Percentiles rank a stretch among this genome's conserved stretches.
Evolutionary conservation across 2,797 vertebrate species (phyloP).

Genomic region (Melanotaenia maccullochi): DNA sequence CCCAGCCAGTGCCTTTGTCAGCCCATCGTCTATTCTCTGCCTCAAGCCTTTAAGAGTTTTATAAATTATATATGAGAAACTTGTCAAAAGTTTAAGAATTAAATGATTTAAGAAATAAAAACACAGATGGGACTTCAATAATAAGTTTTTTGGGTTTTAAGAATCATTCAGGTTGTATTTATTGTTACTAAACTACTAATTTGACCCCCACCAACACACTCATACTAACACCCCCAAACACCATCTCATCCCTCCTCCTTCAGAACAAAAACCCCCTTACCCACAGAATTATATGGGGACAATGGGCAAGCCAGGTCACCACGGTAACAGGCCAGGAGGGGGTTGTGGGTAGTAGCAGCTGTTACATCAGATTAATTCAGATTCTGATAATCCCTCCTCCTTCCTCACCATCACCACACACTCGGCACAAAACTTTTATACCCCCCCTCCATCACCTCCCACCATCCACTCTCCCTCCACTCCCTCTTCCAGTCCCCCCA

Average conservation of each 20-base stretch:
- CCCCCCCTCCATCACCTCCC: slow-evolving; percentile 12
- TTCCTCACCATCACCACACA: slow-evolving; percentile 75
- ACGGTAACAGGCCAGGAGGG: slow-evolving; percentile 89
- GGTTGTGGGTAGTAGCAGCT: slow-evolving; percentile 92
- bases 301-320: slow-evolving; percentile 89
- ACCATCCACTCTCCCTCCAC: slow-evolving; percentile 3
- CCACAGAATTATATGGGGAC: slow-evolving; percentile 87
- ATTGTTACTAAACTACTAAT: slow-evolving; percentile 66
- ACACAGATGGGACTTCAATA: neutral
- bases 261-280: slow-evolving; percentile 84
- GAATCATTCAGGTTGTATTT: slow-evolving; percentile 43
- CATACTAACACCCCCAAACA: slow-evolving; percentile 72
- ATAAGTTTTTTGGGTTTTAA: slow-evolving; percentile 31
- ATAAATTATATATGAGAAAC: slow-evolving; percentile 33
- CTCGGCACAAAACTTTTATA: slow-evolving; percentile 77
- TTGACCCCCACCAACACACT: slow-evolving; percentile 66
- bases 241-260: slow-evolving; percentile 74
- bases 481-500: slow-evolving; percentile 42
- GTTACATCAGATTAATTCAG: slow-evolving; percentile 97
- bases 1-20: slow-evolving; percentile 68
- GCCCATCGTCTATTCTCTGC: slow-evolving; percentile 62
- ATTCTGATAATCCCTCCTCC: slow-evolving; percentile 89
- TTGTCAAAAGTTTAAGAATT: slow-evolving; percentile 27
- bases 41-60: slow-evolving; percentile 34
- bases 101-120: slow-evolving; percentile 4